phyloP scores from a whole-genome alignment of 2,888 invertebrate species.

The Amphiduros pacificus region DNA sequence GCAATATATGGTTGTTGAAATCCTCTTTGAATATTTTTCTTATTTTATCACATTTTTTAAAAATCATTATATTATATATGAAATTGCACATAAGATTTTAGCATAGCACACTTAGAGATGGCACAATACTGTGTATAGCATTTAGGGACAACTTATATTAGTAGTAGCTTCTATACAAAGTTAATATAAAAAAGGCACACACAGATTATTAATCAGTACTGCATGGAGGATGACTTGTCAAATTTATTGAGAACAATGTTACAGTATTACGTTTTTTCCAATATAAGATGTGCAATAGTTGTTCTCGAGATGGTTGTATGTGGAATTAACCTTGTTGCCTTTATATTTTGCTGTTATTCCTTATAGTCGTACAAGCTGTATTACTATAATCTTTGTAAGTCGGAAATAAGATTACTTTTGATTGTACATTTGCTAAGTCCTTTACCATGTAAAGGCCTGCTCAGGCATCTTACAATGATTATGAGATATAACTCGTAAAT shows the following conservation, averaged over 20 bases:
- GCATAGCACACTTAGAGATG: too few relatives aligned
- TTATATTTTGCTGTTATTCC: conserved; percentile 1
- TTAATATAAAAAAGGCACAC: neutral
- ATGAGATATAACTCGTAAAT: too few relatives aligned
- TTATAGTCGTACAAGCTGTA: neutral
- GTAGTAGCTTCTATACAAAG: too few relatives aligned
- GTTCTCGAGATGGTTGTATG: neutral
- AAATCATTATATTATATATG: conserved; percentile 5
- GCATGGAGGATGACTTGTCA: neutral
- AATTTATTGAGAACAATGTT: neutral
- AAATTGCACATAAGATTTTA: conserved; percentile 15
- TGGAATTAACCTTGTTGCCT: conserved; percentile 1
- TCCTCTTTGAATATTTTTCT: conserved; percentile 17
- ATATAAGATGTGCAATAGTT: conserved; percentile 1
- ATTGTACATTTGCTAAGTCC: too few relatives aligned
- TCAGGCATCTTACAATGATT: too few relatives aligned
- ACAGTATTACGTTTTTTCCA: conserved; percentile 1
- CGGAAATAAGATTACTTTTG: too few relatives aligned
- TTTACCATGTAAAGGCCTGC: too few relatives aligned
- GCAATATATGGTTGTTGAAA: neutral
- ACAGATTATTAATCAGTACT: neutral
- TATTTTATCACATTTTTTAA: conserved; percentile 14
- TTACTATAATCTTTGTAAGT: neutral
- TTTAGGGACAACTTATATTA: too few relatives aligned
- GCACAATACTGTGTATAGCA: too few relatives aligned